Evolutionary conservation across 2,113 vertebrate species (phyloP), one percentile per base, ranked within the genome.

Genomic region (Trichomycterus rosablanca): DNA sequence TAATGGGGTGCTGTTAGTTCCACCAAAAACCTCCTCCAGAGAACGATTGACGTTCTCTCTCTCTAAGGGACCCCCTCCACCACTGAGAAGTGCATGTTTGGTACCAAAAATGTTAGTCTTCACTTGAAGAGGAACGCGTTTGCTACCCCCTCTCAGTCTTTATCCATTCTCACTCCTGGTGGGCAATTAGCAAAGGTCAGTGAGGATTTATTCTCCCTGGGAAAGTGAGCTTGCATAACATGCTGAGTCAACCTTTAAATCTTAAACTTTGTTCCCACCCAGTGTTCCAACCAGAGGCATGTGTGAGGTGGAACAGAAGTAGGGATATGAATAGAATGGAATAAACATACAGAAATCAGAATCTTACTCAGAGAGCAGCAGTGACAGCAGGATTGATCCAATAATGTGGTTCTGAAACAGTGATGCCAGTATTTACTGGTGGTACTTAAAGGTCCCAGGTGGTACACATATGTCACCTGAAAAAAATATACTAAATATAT

Each of bases 171-270:
- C 63, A 62, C 26, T 62, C 52, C 59, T n/a, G n/a, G n/a, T n/a
- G n/a, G n/a, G 48, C 51, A 62, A 49, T 68, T 63, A 59, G 42
- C 3, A 52, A 30, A 59, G 70, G 53, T 67, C 48, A 63, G 3
- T 48, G 24, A 63, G 54, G 37, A 20, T 46, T 46, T 39, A 30
- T 26, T 51, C 42, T 71, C 45, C 15, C 46, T 48, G 42, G 2
- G 26, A 24, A 16, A 56, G 7, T 34, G 49, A 22, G 35, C 24
- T 65, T 65, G 59, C 14, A 14, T 42, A 69, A 65, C 22, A 14
- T 28, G 22, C 43, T 39, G 22, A 40, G 44, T 34, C 44, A 23
- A 18, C 37, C 28, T 12, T 30, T 35, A 26, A 46, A 26, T 20
- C n/a, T 23, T 59, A 24, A 59, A 19, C 43, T 48, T 8, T n/a